phyloP scores from a whole-genome alignment of 2,113 vertebrate genomes.

The Apteryx owenii region DNA sequence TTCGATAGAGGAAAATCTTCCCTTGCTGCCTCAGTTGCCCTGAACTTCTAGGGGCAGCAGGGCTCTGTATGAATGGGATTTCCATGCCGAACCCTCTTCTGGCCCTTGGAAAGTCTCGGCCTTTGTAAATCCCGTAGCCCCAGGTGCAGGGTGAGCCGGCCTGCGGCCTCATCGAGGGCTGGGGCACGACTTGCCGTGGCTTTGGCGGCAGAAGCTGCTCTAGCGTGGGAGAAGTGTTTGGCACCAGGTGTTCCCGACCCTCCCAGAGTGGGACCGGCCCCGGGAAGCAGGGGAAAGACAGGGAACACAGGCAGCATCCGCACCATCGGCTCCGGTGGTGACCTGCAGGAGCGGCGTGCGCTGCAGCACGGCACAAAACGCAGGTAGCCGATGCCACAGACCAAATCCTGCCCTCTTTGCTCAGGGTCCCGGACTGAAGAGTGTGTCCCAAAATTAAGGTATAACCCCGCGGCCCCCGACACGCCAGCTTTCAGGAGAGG shows the following conservation, averaged over 20 bases:
- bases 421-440: fast-evolving
- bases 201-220: background rate
- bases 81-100: fast-evolving
- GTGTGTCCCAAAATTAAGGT: background rate
- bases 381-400: fast-evolving
- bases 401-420: fast-evolving
- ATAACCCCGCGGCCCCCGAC: fast-evolving
- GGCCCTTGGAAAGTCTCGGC: fast-evolving
- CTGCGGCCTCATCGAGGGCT: no score
- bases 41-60: fast-evolving
- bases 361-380: no score
- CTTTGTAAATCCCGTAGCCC: fast-evolving
- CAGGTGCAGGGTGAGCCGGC: fast-evolving
- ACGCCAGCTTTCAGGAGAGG: background rate
- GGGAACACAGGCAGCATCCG: no score
- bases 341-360: no score
- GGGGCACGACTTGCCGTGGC: fast-evolving
- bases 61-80: fast-evolving
- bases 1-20: background rate
- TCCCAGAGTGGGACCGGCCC: no score
- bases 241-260: background rate
- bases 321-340: no score
- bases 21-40: fast-evolving
- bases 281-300: no score
- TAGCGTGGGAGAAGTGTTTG: background rate